Conservation (phyloP, 2,888 invertebrate species). For the Plebejus argus region DNA sequence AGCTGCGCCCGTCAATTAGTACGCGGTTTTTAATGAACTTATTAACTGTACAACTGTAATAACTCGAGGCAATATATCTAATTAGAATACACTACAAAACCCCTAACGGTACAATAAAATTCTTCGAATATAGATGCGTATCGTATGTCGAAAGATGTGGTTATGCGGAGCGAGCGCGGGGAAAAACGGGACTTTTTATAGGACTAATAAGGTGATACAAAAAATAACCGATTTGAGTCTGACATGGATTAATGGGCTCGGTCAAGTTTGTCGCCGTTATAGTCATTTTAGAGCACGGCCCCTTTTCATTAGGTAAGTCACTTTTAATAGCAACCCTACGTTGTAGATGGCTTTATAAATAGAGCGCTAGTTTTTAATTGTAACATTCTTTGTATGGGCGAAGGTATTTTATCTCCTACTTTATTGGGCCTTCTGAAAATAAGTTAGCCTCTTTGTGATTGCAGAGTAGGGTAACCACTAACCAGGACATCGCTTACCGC, state of each 20-base stretch:
- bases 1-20: conserved; percentile 43
- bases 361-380: conserved; percentile 12
- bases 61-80: conserved; percentile 56
- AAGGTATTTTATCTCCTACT: background rate
- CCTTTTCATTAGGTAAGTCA: conserved; percentile 15
- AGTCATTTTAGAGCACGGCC: conserved; percentile 5
- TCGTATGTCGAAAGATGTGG: conserved; percentile 15
- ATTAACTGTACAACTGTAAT: conserved; percentile 52
- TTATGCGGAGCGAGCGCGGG: background rate
- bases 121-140: conserved; percentile 27
- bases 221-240: conserved; percentile 22
- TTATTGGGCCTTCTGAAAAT: background rate
- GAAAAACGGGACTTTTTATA: conserved; percentile 23
- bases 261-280: conserved; percentile 18
- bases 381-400: background rate
- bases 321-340: conserved; percentile 7
- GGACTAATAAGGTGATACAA: conserved; percentile 23
- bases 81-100: conserved; percentile 54
- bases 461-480: background rate
- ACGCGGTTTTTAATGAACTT: conserved; percentile 46
- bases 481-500: background rate
- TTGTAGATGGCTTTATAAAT: conserved; percentile 12
- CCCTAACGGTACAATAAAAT: conserved; percentile 29
- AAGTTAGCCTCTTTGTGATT: background rate
- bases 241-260: conserved; percentile 31